phyloP scores from a whole-genome alignment of 1,140 invertebrate species.

The Cyrtorhinus lividipennis region DNA sequence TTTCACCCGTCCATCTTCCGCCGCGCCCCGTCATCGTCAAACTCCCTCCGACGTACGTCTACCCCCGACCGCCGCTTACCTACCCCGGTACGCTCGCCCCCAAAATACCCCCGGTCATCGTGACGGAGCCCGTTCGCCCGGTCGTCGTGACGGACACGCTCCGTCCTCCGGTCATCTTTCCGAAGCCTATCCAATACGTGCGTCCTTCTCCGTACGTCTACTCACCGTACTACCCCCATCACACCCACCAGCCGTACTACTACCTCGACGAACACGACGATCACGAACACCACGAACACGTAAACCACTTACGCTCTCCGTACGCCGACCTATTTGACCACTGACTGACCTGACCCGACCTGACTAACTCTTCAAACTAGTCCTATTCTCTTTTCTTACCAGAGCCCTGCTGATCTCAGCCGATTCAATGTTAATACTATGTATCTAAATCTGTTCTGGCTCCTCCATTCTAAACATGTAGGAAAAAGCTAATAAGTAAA shows the following conservation, averaged over 20 bases:
- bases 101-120: background rate
- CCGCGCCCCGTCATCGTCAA: background rate
- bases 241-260: background rate
- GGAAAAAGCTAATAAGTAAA: too few relatives aligned
- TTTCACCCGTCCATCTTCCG: background rate
- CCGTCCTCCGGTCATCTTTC: background rate
- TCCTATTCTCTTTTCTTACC: too few relatives aligned
- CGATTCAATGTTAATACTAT: too few relatives aligned
- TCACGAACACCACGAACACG: background rate
- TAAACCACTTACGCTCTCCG: too few relatives aligned
- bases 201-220: background rate
- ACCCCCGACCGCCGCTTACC: background rate
- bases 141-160: too few relatives aligned
- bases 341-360: too few relatives aligned
- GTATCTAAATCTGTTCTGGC: too few relatives aligned
- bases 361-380: too few relatives aligned
- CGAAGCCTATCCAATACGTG: background rate
- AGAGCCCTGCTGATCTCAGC: too few relatives aligned
- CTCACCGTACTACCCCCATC: background rate
- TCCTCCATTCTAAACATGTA: too few relatives aligned
- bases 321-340: too few relatives aligned
- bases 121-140: background rate
- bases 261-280: background rate
- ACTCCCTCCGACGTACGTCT: background rate
- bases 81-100: background rate